Evolutionary conservation across 2,888 invertebrate genomes (phyloP).

Genomic region (Drosophila putrida): DNA sequence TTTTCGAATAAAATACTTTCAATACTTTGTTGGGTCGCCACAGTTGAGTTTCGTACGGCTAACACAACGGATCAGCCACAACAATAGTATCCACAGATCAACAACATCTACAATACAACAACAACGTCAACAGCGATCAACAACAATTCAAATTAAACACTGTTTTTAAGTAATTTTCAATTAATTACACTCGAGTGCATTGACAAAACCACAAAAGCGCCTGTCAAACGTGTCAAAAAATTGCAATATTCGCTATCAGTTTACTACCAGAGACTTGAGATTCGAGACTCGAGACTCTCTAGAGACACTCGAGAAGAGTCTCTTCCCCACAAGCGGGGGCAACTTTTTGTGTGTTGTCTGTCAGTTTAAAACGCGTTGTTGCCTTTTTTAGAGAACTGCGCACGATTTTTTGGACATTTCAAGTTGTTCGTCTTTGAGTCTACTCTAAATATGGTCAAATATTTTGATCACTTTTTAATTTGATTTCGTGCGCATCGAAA

Average conservation of each 20-base stretch:
- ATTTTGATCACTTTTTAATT: conserved; percentile 77
- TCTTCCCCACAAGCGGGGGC: conserved; percentile 22
- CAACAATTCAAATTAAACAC: conserved; percentile 30
- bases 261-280: conserved; percentile 61
- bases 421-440: conserved; percentile 51
- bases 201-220: conserved; percentile 50
- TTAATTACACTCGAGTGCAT: conserved; percentile 21
- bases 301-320: conserved; percentile 29
- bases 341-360: conserved; percentile 20
- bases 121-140: conserved; percentile 5
- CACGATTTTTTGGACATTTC: conserved; percentile 59
- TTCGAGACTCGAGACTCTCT: conserved; percentile 34
- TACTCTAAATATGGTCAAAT: conserved; percentile 61
- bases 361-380: conserved; percentile 41
- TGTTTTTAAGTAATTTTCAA: conserved; percentile 43
- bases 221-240: conserved; percentile 68
- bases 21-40: conserved; percentile 66
- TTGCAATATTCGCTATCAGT: conserved; percentile 60
- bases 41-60: conserved; percentile 75
- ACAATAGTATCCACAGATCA: conserved; percentile 13
- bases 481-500: conserved; percentile 44
- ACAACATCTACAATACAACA: background rate
- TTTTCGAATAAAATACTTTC: conserved; percentile 78
- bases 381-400: conserved; percentile 44
- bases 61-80: conserved; percentile 68